Evolutionary conservation across 2,797 vertebrate species (phyloP).

Genomic region (Toxotes lorentzi): DNA sequence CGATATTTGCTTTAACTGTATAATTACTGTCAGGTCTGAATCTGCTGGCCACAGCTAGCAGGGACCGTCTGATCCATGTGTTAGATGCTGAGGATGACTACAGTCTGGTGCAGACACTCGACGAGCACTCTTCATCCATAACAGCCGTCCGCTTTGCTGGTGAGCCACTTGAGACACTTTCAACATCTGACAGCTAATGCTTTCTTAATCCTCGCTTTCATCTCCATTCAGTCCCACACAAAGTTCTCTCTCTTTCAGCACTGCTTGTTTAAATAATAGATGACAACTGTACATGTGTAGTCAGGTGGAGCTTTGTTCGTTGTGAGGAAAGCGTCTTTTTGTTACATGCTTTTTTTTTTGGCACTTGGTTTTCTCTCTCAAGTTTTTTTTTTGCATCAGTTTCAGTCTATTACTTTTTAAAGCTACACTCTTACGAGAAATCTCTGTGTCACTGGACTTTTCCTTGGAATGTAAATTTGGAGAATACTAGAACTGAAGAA

Average conservation of each 20-base stretch:
- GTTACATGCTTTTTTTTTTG: neutral
- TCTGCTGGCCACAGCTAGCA: slow-evolving; percentile 93
- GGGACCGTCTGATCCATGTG: slow-evolving; percentile 94
- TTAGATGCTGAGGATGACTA: slow-evolving; percentile 92
- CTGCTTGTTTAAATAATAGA: slow-evolving; percentile 55
- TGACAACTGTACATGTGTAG: slow-evolving; percentile 26
- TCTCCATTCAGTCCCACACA: slow-evolving; percentile 41
- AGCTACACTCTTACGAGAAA: neutral
- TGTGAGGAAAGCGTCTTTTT: neutral
- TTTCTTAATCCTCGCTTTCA: slow-evolving; percentile 55
- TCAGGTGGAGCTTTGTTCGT: slow-evolving; percentile 42
- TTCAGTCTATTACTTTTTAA: neutral
- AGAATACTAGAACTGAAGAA: neutral
- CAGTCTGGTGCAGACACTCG: slow-evolving; percentile 92
- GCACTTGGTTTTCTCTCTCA: neutral
- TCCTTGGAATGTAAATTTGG: neutral
- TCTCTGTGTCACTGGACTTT: neutral
- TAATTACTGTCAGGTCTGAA: slow-evolving; percentile 87
- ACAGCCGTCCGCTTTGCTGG: slow-evolving; percentile 96
- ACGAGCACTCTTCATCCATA: slow-evolving; percentile 96
- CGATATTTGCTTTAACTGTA: neutral
- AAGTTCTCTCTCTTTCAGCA: slow-evolving; percentile 29
- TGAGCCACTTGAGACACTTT: slow-evolving; percentile 79
- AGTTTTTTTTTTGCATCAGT: neutral
- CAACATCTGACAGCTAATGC: slow-evolving; percentile 68